Conservation (phyloP, 2,888 invertebrate genomes). For the Acleris holmiana region DNA sequence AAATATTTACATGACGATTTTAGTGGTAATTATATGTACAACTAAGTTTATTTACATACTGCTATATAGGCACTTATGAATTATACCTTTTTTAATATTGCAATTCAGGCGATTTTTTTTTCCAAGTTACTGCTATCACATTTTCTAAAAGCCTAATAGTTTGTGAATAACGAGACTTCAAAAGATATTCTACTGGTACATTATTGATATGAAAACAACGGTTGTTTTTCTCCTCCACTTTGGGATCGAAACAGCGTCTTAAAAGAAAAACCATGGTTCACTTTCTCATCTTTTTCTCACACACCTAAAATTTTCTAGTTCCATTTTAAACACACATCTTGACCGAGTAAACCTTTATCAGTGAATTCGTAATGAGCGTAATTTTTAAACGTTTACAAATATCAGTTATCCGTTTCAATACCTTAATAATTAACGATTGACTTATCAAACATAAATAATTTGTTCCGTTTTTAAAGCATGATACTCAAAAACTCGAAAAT, state of each 20-base stretch:
- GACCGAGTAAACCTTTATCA: not conserved
- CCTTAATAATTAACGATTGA: too few species aligned
- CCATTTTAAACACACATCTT: too few species aligned
- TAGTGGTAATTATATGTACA: conserved; percentile 38
- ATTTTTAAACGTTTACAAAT: not conserved
- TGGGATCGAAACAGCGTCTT: conserved; percentile 23
- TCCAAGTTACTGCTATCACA: conserved; percentile 41
- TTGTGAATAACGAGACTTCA: conserved; percentile 11
- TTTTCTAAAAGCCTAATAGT: conserved; percentile 34
- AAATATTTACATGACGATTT: conserved; percentile 30
- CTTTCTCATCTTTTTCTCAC: not conserved
- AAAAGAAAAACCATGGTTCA: conserved; percentile 6
- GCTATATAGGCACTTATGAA: conserved; percentile 59
- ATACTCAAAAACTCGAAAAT: not conserved
- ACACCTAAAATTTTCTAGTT: too few species aligned
- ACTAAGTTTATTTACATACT: conserved; percentile 40
- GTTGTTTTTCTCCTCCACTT: conserved; percentile 40
- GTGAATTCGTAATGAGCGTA: not conserved
- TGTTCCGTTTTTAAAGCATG: too few species aligned
- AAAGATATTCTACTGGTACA: conserved; percentile 15
- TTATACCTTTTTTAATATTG: conserved; percentile 51
- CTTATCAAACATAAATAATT: too few species aligned
- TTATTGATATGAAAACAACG: conserved; percentile 21
- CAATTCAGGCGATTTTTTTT: conserved; percentile 49
- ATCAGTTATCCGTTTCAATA: too few species aligned